These are phyloP conservation scores for Leptopilina boulardi DNA, from an alignment of 1,140 invertebrate genomes.

Conservation along the genomic window DNA sequence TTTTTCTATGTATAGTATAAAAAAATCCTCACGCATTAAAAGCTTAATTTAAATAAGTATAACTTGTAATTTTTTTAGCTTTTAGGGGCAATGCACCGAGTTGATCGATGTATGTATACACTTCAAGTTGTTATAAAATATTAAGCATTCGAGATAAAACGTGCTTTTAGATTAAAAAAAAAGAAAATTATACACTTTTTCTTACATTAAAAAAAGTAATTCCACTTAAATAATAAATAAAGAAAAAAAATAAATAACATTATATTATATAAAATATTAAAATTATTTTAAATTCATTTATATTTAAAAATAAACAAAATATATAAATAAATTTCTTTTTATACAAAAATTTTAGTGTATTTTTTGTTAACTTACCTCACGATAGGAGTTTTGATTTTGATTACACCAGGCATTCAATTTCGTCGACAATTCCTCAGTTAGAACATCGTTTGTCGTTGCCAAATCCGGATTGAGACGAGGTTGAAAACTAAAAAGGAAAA, in stretches of 20 bases:
- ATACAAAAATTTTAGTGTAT: neutral
- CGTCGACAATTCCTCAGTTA: conserved; percentile 67
- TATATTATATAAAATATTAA: too few relatives aligned
- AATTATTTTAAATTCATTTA: too few relatives aligned
- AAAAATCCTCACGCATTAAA: neutral
- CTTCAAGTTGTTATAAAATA: neutral
- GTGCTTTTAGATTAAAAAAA: neutral
- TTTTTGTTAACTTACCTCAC: neutral
- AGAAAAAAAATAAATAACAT: neutral
- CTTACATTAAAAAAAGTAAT: neutral
- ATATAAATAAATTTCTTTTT: neutral
- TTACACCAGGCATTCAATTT: conserved; percentile 66
- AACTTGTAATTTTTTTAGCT: conserved; percentile 20
- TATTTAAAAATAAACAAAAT: too few relatives aligned
- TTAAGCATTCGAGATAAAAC: neutral
- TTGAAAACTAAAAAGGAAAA: conserved; percentile 50
- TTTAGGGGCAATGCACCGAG: conserved; percentile 36
- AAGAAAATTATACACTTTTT: neutral
- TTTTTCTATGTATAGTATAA: too few relatives aligned
- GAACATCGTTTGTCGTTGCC: conserved; percentile 59
- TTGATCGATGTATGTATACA: conserved; percentile 26
- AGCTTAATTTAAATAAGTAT: neutral
- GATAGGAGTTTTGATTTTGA: conserved; percentile 48
- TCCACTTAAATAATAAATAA: neutral
- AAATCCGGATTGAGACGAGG: conserved; percentile 52